A percentile compares a stretch with the other conserved stretches of the same genome.
These are phyloP conservation scores for Melikaiella ostensackeni DNA, from an alignment of 2,888 invertebrate genomes.

Conservation along the genomic window DNA sequence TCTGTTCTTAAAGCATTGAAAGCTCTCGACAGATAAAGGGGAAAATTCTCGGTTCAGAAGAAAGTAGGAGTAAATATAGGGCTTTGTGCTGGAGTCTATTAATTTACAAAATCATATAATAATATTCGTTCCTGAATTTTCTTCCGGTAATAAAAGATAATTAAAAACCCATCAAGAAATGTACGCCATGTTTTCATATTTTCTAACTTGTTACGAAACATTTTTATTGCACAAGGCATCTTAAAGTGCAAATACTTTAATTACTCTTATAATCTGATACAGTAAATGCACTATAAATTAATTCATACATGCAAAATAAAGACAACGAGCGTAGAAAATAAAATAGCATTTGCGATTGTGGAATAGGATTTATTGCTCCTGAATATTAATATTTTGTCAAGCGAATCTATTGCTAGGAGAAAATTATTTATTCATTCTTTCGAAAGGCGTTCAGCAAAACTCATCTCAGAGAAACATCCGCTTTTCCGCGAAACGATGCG, in stretches of 20 bases:
- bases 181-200: background rate
- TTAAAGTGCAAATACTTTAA: background rate
- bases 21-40: background rate
- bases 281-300: background rate
- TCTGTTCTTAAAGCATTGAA: background rate
- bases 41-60: background rate
- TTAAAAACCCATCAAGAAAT: background rate
- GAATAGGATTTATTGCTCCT: background rate
- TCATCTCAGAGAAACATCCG: background rate
- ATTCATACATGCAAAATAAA: background rate
- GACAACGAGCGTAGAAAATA: conserved; percentile 3
- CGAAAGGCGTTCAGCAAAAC: background rate
- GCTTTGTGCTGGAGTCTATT: background rate
- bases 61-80: background rate
- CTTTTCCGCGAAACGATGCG: background rate
- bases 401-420: background rate
- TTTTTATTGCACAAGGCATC: background rate
- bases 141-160: background rate
- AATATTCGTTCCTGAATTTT: background rate
- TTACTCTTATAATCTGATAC: background rate
- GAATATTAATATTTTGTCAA: background rate
- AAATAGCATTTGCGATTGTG: background rate
- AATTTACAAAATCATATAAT: background rate
- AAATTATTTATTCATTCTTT: background rate
- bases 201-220: background rate